These are phyloP conservation scores for Atherix ibis DNA, from an alignment of 2,888 invertebrate genomes.

Conservation along the genomic window DNA sequence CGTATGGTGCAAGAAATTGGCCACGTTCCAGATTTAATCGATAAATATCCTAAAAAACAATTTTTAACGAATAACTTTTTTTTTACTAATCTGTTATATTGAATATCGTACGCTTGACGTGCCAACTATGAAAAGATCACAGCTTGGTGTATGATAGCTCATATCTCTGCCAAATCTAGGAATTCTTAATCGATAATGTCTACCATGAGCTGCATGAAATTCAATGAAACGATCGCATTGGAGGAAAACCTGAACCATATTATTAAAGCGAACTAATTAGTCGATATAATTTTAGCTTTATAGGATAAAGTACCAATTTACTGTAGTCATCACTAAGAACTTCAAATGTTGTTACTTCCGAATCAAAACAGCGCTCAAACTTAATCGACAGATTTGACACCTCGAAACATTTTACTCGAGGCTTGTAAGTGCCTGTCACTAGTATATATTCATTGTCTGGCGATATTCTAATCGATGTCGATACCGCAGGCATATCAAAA, in stretches of 20 bases:
- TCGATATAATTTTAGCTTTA: too few species aligned
- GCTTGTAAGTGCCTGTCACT: constrained; percentile 91
- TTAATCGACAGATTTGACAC: constrained; percentile 90
- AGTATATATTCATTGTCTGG: constrained; percentile 85
- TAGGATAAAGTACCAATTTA: constrained; percentile 46
- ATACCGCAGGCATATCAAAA: constrained; percentile 96
- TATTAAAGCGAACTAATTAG: background rate
- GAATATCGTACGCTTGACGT: constrained; percentile 46
- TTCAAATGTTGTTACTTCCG: constrained; percentile 89
- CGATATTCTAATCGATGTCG: constrained; percentile 67
- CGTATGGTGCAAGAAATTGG: constrained; percentile 75
- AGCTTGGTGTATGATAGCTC: constrained; percentile 73
- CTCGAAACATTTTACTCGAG: constrained; percentile 90
- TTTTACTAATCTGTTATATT: background rate
- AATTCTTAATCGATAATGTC: constrained; percentile 78
- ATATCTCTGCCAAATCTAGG: constrained; percentile 93
- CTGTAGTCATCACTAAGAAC: constrained; percentile 90
- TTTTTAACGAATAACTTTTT: constrained; percentile 4
- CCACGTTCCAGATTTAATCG: constrained; percentile 92
- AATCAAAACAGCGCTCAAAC: constrained; percentile 94
- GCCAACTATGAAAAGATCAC: constrained; percentile 87
- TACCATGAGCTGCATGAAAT: constrained; percentile 87
- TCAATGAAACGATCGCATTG: constrained; percentile 85
- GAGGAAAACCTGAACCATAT: constrained; percentile 38
- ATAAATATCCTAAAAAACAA: constrained; percentile 62